phyloP scores from a whole-genome alignment of 2,797 vertebrate species.

The Hoplostethus atlanticus region DNA sequence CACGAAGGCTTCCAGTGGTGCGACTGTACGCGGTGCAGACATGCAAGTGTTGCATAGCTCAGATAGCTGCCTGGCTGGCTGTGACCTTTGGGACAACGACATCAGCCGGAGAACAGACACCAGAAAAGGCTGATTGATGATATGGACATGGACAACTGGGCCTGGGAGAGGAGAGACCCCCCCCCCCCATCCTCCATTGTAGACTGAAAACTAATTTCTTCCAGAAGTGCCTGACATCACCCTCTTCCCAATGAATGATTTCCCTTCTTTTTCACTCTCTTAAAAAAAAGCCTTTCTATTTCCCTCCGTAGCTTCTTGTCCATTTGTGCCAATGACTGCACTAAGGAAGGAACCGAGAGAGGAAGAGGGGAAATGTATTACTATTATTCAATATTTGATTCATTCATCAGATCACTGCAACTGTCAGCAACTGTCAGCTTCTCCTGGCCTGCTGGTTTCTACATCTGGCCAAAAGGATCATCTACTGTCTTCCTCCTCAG shows the following conservation, averaged over 20 bases:
- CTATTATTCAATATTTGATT: too few species aligned
- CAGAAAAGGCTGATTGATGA: constrained; percentile 63
- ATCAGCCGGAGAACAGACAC: constrained; percentile 52
- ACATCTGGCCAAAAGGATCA: constrained; percentile 44
- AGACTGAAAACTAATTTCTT: constrained; percentile 13
- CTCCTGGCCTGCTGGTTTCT: constrained; percentile 8
- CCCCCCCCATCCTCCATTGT: not conserved
- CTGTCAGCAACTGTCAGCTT: not conserved
- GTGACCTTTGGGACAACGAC: constrained; percentile 65
- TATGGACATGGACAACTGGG: constrained; percentile 59
- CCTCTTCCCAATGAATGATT: constrained; percentile 4
- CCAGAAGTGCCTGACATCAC: not conserved
- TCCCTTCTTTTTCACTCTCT: not conserved
- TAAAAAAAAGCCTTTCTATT: too few species aligned
- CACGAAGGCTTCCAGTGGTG: constrained; percentile 39
- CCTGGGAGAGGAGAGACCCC: constrained; percentile 1
- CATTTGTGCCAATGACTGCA: too few species aligned
- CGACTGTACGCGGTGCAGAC: constrained; percentile 30
- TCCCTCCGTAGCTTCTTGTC: too few species aligned
- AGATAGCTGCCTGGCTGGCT: constrained; percentile 52
- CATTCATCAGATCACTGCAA: not conserved
- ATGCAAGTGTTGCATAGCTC: constrained; percentile 49
- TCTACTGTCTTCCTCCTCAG: constrained; percentile 14
- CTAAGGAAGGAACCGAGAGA: too few species aligned
- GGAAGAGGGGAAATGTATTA: too few species aligned